Evolutionary conservation across 2,888 invertebrate genomes (phyloP).

Genomic region (Bembecia ichneumoniformis): DNA sequence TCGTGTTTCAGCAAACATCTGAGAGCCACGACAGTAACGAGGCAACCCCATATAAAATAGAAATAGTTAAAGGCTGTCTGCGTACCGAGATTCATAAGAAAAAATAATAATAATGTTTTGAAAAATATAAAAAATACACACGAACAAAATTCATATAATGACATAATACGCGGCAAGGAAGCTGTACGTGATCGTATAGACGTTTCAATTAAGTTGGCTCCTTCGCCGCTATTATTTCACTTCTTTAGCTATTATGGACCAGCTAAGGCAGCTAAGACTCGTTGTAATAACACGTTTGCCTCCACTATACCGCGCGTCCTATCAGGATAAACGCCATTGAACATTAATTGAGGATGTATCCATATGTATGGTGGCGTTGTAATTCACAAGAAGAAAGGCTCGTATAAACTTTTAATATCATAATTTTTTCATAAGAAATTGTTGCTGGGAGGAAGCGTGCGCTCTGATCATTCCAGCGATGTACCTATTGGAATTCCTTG

Average conservation of each 20-base stretch:
- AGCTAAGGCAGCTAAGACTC: slow-evolving; percentile 1
- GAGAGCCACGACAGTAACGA: too few species aligned
- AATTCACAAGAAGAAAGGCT: slow-evolving; percentile 3
- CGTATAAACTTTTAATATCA: slow-evolving; percentile 9
- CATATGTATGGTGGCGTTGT: slow-evolving; percentile 21
- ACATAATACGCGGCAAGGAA: neutral
- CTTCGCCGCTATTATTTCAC: slow-evolving; percentile 15
- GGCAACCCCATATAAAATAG: too few species aligned
- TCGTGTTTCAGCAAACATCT: too few species aligned
- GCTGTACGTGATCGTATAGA: slow-evolving; percentile 4
- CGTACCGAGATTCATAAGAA: too few species aligned
- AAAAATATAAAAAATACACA: neutral
- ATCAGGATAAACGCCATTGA: slow-evolving; percentile 32
- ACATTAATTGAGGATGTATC: slow-evolving; percentile 36
- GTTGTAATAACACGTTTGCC: slow-evolving; percentile 13
- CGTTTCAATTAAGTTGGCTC: slow-evolving; percentile 18
- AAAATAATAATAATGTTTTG: neutral
- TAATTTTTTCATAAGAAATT: slow-evolving; percentile 12
- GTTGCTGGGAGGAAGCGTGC: slow-evolving; percentile 1
- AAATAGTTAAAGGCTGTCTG: too few species aligned
- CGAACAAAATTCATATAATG: neutral
- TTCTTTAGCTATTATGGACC: slow-evolving; percentile 6
- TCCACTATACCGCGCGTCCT: slow-evolving; percentile 14
- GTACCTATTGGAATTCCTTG: too few species aligned
- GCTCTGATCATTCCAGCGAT: too few species aligned